Evolutionary conservation across 2,888 invertebrate species (phyloP), one percentile per base, ranked within the genome.

Genomic region (Phymatocera aterrima): DNA sequence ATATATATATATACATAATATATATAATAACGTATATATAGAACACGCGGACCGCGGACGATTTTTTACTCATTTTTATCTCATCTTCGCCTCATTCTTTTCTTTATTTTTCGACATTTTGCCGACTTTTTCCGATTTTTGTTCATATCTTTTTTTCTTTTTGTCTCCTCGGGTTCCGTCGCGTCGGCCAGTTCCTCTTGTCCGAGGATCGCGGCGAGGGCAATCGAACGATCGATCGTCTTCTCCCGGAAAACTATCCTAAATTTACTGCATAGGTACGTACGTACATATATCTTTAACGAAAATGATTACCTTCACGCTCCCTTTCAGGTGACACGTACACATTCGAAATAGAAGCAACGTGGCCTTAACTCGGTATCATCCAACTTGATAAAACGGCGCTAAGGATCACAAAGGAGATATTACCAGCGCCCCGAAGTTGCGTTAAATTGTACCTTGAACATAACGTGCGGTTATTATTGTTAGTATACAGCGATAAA

Each of bases 301-400:
- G 24, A 6, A 68, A 68, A 68, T 68, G 40, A 68, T 43, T 43
- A 68, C 68, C 68, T 68, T 68, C 68, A 68, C 68, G 68, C 40
- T 68, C 28, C 15, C 68, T 68, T 68, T 43, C 46, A 68, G 68
- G 46, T 68, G 46, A 64, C 37, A 68, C 6, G 60, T 12, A 28
- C 51, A 2, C 15, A 54, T 54, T 54, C 54, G 21, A 24, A 43
- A 43, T 28, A 43, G 37, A 18, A 46, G 46, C 1, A 46, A 28
- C n/a, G n/a, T n/a, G n/a, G n/a, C 5, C 18, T 6, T n/a, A 46
- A 68, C 28, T 15, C 68, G 43, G 43, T 5, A 43, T 68, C 43
- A 28, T 43, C 43, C 12, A 24, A 46, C 8, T 28, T 43, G 43
- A 43, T 68, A 46, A 43, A n/a, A 28, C 18, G 6, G n/a, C n/a